phyloP scores from a whole-genome alignment of 2,113 vertebrate genomes.

The Gymnorhina tibicen region DNA sequence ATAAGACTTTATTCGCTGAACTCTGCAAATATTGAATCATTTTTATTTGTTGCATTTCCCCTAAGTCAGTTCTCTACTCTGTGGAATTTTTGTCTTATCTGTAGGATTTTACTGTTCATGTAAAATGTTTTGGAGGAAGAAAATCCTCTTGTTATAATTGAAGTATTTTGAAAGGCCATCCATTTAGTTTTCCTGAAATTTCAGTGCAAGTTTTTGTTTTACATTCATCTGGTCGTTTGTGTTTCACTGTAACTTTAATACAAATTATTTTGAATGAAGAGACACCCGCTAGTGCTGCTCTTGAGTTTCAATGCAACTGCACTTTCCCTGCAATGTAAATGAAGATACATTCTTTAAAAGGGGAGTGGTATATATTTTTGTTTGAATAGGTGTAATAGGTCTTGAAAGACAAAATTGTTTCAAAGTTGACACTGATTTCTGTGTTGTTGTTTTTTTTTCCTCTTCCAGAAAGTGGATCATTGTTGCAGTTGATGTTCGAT shows the following conservation, averaged over 20 bases:
- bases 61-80: background rate
- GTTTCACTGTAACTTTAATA: background rate
- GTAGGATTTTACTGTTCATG: background rate
- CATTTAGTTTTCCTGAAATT: background rate
- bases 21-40: background rate
- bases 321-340: background rate
- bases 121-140: background rate
- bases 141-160: background rate
- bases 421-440: background rate
- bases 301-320: background rate
- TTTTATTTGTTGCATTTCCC: background rate
- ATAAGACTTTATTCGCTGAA: background rate
- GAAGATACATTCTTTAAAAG: background rate
- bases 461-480: conserved; percentile 73
- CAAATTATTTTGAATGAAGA: background rate
- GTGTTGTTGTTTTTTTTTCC: background rate
- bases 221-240: background rate
- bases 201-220: background rate
- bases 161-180: background rate
- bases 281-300: background rate
- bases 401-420: background rate
- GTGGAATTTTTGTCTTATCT: background rate
- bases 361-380: background rate
- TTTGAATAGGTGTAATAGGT: background rate
- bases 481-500: conserved; percentile 80